Percentiles rank a stretch among this genome's conserved stretches.
Conservation (phyloP, 1,140 invertebrate genomes). For the Pogonognathellus flavescens region DNA sequence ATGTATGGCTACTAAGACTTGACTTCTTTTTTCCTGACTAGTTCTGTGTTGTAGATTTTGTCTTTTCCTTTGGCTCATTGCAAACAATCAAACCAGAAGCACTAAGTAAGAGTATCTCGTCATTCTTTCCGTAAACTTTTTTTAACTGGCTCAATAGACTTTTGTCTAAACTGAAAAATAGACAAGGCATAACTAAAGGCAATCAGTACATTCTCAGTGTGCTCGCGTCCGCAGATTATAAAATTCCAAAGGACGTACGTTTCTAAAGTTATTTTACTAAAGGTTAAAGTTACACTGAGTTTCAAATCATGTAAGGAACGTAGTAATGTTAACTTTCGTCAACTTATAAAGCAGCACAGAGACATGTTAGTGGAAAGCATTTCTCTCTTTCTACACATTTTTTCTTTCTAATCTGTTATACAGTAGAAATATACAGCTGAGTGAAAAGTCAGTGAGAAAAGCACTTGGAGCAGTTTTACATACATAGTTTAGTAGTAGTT, state of each 20-base stretch:
- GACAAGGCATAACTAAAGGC: conserved; percentile 1
- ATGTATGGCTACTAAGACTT: neutral
- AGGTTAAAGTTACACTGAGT: too few relatives aligned
- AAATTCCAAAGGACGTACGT: conserved; percentile 4
- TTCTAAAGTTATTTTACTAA: too few relatives aligned
- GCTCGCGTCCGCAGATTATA: conserved; percentile 33
- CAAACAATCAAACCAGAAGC: conserved; percentile 20
- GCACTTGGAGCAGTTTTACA: conserved; percentile 1
- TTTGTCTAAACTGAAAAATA: neutral
- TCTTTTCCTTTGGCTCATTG: conserved; percentile 18
- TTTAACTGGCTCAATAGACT: neutral
- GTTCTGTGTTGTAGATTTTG: conserved; percentile 23
- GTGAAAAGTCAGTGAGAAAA: conserved; percentile 33
- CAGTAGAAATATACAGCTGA: neutral
- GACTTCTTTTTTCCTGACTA: neutral
- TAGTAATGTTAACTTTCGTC: too few relatives aligned
- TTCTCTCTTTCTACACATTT: too few relatives aligned
- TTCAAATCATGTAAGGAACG: too few relatives aligned
- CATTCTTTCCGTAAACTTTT: neutral
- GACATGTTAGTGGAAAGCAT: too few relatives aligned
- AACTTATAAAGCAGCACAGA: too few relatives aligned
- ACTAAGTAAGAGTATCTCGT: neutral
- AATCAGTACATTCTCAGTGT: conserved; percentile 28
- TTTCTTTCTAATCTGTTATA: too few relatives aligned
- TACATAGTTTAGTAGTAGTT: conserved; percentile 37